Conservation (phyloP, 2,113 vertebrate species). For the Mustela lutreola region DNA sequence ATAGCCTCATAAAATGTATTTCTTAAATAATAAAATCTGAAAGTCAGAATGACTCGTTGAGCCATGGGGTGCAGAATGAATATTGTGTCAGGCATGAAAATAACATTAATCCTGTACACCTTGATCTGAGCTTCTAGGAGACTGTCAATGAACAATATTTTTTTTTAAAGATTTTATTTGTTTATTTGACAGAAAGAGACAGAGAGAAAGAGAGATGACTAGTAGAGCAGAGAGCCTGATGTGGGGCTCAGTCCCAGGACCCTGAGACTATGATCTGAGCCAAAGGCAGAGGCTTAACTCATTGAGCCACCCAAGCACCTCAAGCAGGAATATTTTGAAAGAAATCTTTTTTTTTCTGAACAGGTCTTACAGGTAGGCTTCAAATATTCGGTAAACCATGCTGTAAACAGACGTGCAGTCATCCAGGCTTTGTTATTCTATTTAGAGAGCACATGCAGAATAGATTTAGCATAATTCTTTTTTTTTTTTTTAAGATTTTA, state of each 20-base stretch:
- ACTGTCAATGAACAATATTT: neutral
- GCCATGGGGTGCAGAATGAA: neutral
- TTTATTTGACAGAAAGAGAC: too few species aligned
- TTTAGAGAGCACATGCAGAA: neutral
- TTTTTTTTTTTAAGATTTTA: too few species aligned
- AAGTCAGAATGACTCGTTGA: neutral
- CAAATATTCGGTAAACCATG: neutral
- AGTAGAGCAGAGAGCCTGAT: too few species aligned
- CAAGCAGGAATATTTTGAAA: neutral
- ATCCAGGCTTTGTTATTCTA: neutral
- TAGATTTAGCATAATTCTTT: neutral
- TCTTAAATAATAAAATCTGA: neutral
- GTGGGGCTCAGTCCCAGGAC: too few species aligned
- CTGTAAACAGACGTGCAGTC: neutral
- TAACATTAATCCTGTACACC: neutral
- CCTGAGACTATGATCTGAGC: too few species aligned
- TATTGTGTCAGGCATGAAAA: neutral
- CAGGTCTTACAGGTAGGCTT: neutral
- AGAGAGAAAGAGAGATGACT: too few species aligned
- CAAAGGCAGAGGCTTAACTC: too few species aligned
- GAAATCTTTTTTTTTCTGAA: neutral
- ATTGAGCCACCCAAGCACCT: too few species aligned
- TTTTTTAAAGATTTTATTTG: too few species aligned
- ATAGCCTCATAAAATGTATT: neutral
- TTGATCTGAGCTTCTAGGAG: neutral